Conservation (phyloP, 2,797 vertebrate genomes). For the Carduelis carduelis region DNA sequence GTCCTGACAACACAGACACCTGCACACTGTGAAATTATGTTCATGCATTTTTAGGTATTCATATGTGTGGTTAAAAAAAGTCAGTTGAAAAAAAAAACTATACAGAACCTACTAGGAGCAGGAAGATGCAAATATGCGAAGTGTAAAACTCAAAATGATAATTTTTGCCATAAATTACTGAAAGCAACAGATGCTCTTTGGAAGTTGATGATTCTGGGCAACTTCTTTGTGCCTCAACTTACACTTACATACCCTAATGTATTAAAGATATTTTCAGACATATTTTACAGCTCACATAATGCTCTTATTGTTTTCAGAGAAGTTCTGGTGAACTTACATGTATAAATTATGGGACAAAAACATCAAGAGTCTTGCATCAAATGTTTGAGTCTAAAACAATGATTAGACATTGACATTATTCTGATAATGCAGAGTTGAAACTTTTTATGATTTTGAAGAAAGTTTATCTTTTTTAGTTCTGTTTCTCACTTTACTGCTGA, state of each 20-base stretch:
- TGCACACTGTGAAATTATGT: background rate
- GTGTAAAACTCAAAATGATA: background rate
- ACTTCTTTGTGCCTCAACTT: background rate
- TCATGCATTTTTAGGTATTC: background rate
- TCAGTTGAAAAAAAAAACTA: background rate
- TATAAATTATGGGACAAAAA: background rate
- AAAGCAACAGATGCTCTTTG: background rate
- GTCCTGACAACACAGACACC: background rate
- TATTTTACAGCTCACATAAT: background rate
- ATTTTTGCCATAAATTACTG: background rate
- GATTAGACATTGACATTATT: background rate
- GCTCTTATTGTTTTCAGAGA: background rate
- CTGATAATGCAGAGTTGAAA: background rate
- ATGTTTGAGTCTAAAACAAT: background rate
- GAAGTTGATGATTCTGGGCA: background rate
- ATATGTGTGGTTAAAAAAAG: background rate
- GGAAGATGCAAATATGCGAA: background rate
- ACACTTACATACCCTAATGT: background rate
- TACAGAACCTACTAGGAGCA: fast-evolving
- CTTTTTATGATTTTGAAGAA: background rate
- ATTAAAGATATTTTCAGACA: background rate
- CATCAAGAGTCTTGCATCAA: background rate
- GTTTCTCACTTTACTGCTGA: background rate
- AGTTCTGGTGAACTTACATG: background rate
- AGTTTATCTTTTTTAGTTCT: background rate